Evolutionary conservation across 1,140 invertebrate genomes (phyloP), one percentile per base, ranked within the genome.

Genomic region (Papilio polytes): DNA sequence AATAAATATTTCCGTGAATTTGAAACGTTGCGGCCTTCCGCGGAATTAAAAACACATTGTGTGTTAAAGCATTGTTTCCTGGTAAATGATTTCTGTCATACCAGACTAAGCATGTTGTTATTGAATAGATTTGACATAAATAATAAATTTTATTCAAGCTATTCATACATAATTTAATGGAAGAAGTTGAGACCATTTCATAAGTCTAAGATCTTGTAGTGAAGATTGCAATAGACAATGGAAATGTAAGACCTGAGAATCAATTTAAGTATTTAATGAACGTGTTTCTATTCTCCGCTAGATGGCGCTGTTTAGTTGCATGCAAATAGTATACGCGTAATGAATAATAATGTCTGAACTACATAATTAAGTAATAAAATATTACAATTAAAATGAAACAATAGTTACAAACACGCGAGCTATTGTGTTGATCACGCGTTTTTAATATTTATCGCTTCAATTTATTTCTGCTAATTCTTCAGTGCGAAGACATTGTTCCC

Each of bases 41-140:
- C 41, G 46, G 74, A 76, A 51, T 76, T 76, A 76, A 76, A 76
- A 76, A 76, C 74, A 53, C 74, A 76, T 76, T 22, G 46, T 76
- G 41, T 76, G 46, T 51, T 76, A 76, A 22, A 51, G 22, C 46
- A 53, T 76, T 76, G 74, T 76, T 76, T 76, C 12, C 46, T 76
- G 20, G 6, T 51, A 76, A 76, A 76, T 20, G 74, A 76, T 46
- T 51, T 26, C 41, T 76, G 74, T 74, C 41, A n/a, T 13, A 10
- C 13, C 3, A 46, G 3, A 76, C 9, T 20, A 15, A 48, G 10
- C 41, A 53, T n/a, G 20, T 51, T 48, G 46, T 48, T 48, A 48
- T 48, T 13, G 46, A 13, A 15, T 12, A 12, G 46, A 48, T 10
- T 15, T 13, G 46, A 48, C 46, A 48, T 48, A 48, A 48, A 48